Conservation (phyloP, 2,797 vertebrate genomes). For the Sebastes nivosus region DNA sequence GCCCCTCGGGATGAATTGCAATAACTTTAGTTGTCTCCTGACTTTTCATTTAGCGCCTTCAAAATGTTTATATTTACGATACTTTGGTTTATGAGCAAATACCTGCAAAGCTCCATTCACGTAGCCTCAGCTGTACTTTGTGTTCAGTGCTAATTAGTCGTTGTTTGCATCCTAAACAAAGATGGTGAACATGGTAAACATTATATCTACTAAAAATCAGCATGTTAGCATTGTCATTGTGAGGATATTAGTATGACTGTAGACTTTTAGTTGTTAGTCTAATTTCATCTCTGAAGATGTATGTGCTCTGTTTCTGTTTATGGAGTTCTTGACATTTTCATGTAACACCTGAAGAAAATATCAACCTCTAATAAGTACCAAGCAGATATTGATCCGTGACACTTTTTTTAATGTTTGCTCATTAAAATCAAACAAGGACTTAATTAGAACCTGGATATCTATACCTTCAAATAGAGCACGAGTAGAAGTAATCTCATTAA, state of each 20-base stretch:
- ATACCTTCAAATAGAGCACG: conserved; percentile 36
- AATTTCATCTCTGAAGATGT: background rate
- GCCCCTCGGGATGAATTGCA: background rate
- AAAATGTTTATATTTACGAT: background rate
- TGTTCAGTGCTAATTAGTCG: background rate
- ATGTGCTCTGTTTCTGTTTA: background rate
- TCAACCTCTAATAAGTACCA: background rate
- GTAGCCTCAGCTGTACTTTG: background rate
- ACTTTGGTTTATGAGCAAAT: background rate
- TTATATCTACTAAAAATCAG: background rate
- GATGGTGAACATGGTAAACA: background rate
- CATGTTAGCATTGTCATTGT: background rate
- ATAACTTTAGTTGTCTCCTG: background rate
- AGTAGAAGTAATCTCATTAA: conserved; percentile 36
- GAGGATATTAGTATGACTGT: background rate
- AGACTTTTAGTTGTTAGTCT: background rate
- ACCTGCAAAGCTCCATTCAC: background rate
- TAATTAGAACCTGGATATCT: conserved; percentile 35
- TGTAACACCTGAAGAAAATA: background rate
- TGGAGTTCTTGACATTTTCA: background rate
- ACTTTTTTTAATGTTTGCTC: conserved; percentile 34
- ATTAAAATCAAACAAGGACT: conserved; percentile 43
- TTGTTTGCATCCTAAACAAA: background rate
- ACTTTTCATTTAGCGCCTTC: background rate
- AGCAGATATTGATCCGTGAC: conserved; percentile 34